Percentiles rank a stretch among this genome's conserved stretches.
Conservation (phyloP, 2,888 invertebrate genomes). For the Agrochola lychnidis region DNA sequence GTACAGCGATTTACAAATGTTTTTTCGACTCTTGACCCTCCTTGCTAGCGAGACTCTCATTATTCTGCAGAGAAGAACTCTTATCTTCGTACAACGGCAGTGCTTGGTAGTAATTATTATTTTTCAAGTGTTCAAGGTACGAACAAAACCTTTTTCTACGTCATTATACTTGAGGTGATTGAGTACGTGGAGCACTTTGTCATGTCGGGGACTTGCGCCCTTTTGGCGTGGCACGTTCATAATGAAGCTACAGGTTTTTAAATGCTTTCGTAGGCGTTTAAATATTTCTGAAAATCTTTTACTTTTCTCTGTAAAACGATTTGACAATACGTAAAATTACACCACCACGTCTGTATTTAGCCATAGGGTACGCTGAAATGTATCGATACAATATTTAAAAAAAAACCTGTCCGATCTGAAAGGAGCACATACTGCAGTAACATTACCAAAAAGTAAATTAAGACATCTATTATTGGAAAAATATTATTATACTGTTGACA, state of each 20-base stretch:
- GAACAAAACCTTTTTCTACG: conserved; percentile 63
- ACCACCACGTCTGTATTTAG: neutral
- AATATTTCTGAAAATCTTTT: conserved; percentile 1
- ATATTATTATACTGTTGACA: no score
- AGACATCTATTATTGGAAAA: no score
- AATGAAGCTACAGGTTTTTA: conserved; percentile 54
- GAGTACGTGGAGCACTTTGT: conserved; percentile 52
- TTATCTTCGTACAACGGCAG: conserved; percentile 62
- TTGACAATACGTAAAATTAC: neutral
- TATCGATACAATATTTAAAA: neutral
- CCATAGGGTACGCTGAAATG: neutral
- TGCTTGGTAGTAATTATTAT: conserved; percentile 66
- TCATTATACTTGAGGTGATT: conserved; percentile 62
- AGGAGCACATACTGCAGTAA: no score
- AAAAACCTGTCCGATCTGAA: no score
- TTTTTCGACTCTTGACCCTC: conserved; percentile 58
- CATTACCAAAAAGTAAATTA: no score
- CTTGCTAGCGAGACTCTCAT: conserved; percentile 58
- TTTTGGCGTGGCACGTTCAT: conserved; percentile 12
- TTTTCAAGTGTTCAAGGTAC: conserved; percentile 57
- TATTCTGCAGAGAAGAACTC: conserved; percentile 59
- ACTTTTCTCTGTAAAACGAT: neutral
- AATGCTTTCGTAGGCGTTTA: conserved; percentile 10
- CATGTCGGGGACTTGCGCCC: conserved; percentile 31
- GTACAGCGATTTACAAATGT: conserved; percentile 56